Conservation (phyloP, 2,797 vertebrate genomes). For the Spinus pinus region DNA sequence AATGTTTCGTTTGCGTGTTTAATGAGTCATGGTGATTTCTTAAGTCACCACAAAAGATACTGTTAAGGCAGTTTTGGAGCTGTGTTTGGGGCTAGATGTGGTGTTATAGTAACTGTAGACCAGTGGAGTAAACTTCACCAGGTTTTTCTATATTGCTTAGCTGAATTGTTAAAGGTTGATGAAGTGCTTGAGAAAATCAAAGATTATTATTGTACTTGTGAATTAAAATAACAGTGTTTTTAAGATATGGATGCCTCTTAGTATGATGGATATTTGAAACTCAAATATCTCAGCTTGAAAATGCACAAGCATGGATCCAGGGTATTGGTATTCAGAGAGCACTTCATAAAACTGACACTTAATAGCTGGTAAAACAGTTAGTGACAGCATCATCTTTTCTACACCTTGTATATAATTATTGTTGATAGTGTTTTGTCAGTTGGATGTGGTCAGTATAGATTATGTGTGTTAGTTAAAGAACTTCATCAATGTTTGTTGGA, state of each 20-base stretch:
- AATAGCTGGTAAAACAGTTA: neutral
- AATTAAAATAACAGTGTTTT: neutral
- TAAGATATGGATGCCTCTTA: neutral
- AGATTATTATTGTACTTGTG: neutral
- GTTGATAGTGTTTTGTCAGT: constrained; percentile 60
- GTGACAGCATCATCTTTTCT: neutral
- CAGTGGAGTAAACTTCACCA: neutral
- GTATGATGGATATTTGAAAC: neutral
- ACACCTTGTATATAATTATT: constrained; percentile 5
- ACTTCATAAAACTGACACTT: neutral
- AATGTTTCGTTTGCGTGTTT: neutral
- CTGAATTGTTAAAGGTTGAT: neutral
- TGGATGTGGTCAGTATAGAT: constrained; percentile 63
- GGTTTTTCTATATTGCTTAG: neutral
- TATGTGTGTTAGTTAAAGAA: constrained; percentile 61
- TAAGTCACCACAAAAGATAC: neutral
- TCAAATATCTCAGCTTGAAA: neutral
- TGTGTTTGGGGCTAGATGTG: neutral
- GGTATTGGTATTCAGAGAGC: neutral
- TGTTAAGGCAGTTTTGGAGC: neutral
- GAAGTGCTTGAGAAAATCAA: neutral
- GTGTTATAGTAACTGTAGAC: neutral
- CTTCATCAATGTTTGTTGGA: constrained; percentile 64
- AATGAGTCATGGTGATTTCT: neutral
- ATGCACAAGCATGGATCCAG: neutral